Base-by-base conservation (phyloP, 2,113 vertebrate genomes). In the Mobula hypostoma region DNA sequence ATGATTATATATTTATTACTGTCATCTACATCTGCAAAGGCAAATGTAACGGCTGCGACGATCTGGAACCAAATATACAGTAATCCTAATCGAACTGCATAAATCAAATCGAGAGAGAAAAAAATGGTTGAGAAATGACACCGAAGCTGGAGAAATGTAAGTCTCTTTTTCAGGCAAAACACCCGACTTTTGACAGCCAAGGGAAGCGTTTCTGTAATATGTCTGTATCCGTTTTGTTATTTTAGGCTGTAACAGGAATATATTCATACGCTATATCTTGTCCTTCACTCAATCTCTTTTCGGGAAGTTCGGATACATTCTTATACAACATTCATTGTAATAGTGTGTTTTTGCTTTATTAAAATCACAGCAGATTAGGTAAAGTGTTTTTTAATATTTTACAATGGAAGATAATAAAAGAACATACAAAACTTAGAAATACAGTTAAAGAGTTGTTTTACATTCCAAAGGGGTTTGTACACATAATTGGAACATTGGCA, bases 1-100 rank as follows among this genome's bases (percentile, higher is more conserved):
- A 97, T 97, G 97, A 98, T 98, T 98, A 98, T 96, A 98, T 97
- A 98, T 98, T 97, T 98, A 98, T 98, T 98, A 97, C 96, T 95
- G 96, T 96, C 95, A 96, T 96, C 96, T 96, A 97, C 95, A 94
- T 95, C 94, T 95, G 94, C 95, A 96, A 94, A 96, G 96, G 97
- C 96, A 96, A 96, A 96, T 96, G 97, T 97, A 96, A 94, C 95
- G 96, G 96, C 95, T 93, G 96, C 96, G 96, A 97, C 96, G 97
- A 95, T 96, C 96, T 96, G 96, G 97, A 96, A 97, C 96, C 94
- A 93, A 93, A 74, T 93, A 93, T 93, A 93, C 90, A 93, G 90
- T 74, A 74, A 40, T 74, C 90, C 90, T 93, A 93, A 93, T 93
- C 90, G 90, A 93, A 93, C 90, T 93, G 90, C 90, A 93, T 93